Base-by-base conservation (phyloP, 2,113 vertebrate species). In the Zosterops borbonicus region DNA sequence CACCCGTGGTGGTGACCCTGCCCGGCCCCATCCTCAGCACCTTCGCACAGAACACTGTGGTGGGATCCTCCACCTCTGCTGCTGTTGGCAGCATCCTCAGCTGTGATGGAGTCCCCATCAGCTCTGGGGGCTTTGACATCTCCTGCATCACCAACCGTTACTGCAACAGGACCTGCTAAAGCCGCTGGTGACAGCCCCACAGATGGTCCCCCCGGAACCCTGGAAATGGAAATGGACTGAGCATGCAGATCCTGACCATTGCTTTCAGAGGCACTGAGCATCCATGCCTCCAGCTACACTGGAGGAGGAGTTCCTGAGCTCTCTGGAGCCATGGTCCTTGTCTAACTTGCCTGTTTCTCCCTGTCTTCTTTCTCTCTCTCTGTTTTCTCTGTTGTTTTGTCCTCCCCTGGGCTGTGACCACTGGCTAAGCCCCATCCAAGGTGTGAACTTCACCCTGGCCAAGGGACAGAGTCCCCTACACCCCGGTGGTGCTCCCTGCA, bases 261-360 rank as follows among this genome's bases (percentile, higher is more conserved):
- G 16, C 3, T n/a, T 55, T 46, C 42, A 18, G 67, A 63, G 33
- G 24, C 33, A 29, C 42, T 56, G 58, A 16, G 12, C 64, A 44
- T 23, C 28, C 64, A 5, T 10, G 12, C 4, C 29, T 75, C 62
- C n/a, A 29, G 11, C 23, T 41, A 53, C 35, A 33, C 24, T 29
- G 42, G 31, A 53, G 3, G 8, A 17, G 12, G 16, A 2, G 0
- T 4, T 3, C 16, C 33, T 35, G 28, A 37, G 24, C 16, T 52
- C 12, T 56, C 25, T 25, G 28, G 27, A 67, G 4, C n/a, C 23
- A 9, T 33, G 63, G 33, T 9, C 37, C 20, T 49, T 64, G 9
- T 4, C 35, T 55, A 23, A 24, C 11, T 64, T 49, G 6, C 14
- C 11, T 27, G 2, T 50, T 67, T 67, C 28, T 31, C 20, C 2